Conservation (phyloP, 2,797 vertebrate species). For the Danio aesculapii region DNA sequence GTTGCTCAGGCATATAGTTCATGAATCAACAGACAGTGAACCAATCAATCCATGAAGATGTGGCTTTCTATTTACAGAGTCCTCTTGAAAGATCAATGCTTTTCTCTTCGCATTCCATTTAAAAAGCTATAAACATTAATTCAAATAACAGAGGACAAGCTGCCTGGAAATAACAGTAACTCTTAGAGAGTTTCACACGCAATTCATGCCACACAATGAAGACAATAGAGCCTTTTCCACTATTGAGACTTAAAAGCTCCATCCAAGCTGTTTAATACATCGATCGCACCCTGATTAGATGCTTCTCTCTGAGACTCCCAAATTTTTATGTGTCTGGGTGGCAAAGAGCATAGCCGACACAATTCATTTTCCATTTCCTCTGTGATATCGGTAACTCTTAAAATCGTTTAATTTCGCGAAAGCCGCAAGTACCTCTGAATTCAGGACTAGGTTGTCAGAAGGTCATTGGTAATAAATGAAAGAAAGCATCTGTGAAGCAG, state of each 20-base stretch:
- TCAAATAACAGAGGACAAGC: background rate
- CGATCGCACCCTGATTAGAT: conserved; percentile 15
- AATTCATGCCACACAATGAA: conserved; percentile 26
- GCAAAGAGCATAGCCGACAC: conserved; percentile 35
- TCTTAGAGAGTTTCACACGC: background rate
- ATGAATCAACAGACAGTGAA: conserved; percentile 39
- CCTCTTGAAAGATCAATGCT: conserved; percentile 48
- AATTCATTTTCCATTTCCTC: conserved; percentile 32
- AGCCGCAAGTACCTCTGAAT: conserved; percentile 6
- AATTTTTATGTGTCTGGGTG: conserved; percentile 47
- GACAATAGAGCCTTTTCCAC: conserved; percentile 10
- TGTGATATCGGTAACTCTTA: conserved; percentile 20
- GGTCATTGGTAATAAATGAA: conserved; percentile 39
- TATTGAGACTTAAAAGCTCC: background rate
- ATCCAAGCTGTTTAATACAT: conserved; percentile 32
- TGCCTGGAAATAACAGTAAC: conserved; percentile 40
- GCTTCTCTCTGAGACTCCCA: conserved; percentile 18
- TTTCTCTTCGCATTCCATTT: conserved; percentile 37
- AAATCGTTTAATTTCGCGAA: background rate
- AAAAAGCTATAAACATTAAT: conserved; percentile 20
- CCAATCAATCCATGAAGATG: conserved; percentile 49
- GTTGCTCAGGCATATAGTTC: conserved; percentile 26
- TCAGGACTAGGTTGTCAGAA: background rate
- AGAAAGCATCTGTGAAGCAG: conserved; percentile 36
- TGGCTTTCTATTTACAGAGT: conserved; percentile 49